Evolutionary conservation across 2,797 vertebrate genomes (phyloP), one percentile per base, ranked within the genome.

Genomic region (Eospalax fontanierii): DNA sequence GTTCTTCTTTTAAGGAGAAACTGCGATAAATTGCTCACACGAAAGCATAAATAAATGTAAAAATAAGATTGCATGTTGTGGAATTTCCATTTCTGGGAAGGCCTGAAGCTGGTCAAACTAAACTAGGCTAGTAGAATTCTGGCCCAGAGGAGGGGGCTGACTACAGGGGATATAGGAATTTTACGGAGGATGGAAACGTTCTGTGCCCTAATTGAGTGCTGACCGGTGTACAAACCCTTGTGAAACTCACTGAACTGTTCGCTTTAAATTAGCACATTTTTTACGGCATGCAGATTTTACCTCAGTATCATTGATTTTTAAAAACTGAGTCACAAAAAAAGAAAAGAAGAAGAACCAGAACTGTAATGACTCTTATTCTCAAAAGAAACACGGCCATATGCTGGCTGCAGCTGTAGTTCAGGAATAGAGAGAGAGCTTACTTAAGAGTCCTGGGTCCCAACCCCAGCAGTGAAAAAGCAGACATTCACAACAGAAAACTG

Each of bases 351-450:
- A 71, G 14, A 14, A 54, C 50, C 50, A 54, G 50, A 54, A 28
- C 19, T 54, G 35, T 63, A n/a, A 85, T 10, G 61, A 76, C 90
- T 91, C 76, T 93, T 65, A 86, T 76, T 90, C 76, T 92, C 75
- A 68, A 79, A 93, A 92, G 38, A 94, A 96, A 18, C 0, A 33
- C 4, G 6, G 9, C 18, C 70, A 21, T 38, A 2, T 21, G 35
- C 33, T 46, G 28, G 28, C 61, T 22, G 4, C 15, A 26, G 59
- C 12, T 63, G 65, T 70, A 19, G 3, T 59, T 86, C 66, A 71
- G 46, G n/a, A 33, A 71, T 57, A 19, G 16, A 71, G 21, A 19
- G 16, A 71, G 21, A 50, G 24, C 15, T 22, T 87, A 70, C 10
- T 30, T 30, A 59, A 70, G 46, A 75, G 59, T 40, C 54, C 38